Base-by-base conservation (phyloP, 2,888 invertebrate genomes). In the Pecten maximus region DNA sequence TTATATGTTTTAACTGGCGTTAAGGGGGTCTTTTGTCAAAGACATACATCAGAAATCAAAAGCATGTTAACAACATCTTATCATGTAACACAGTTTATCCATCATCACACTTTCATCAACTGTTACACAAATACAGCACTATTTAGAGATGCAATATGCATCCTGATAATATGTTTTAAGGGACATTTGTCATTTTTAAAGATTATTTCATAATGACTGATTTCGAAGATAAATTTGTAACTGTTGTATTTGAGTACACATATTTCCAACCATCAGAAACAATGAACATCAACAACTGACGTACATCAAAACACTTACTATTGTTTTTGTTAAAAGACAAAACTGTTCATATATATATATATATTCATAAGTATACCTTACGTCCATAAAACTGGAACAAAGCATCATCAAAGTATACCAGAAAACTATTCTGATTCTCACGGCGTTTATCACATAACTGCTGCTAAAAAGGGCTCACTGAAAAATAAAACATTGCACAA, bases 401-500 rank as follows among this genome's bases (percentile, higher is more conserved):
- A 35, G 1, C 8, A 74, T 28, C 8, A 28, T 35, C 35, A 35
- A 74, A 74, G 35, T 10, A 35, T 28, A 74, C 28, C 19, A 74
- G 19, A 74, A 35, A 74, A n/a, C 19, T 23, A 6, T 16, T 54
- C 74, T 35, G 74, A 74, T 35, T 35, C 74, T 1, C 74, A 74
- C 35, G 74, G 35, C 8, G 15, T 74, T 60, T 74, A 74, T 74
- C 74, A 74, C 74, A 74, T 12, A 74, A 28, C 74, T 74, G 74
- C 74, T 74, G 74, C 74, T 74, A 74, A 35, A 28, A 74, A 74
- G 74, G 74, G 74, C 74, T 74, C 35, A 74, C 19, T 23, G 2
- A 54, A 54, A 74, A 74, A 74, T 28, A 74, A 44, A 28, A 74
- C 74, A 74, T 74, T 74, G 74, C 74, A 74, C 74, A 74, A 74